phyloP scores from a whole-genome alignment of 2,888 invertebrate genomes.

The Lepidochitona cinerea region DNA sequence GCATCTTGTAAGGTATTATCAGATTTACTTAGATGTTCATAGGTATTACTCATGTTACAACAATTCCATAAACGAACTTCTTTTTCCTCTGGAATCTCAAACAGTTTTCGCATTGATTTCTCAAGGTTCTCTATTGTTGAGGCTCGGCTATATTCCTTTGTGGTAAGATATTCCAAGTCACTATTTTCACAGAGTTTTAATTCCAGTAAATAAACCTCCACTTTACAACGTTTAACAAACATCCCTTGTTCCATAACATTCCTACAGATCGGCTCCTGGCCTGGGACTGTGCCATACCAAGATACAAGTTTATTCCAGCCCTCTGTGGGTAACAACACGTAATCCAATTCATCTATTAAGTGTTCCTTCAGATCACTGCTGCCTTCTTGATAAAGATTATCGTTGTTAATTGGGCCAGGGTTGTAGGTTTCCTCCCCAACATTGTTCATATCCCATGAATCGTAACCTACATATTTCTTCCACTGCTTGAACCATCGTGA shows the following conservation, averaged over 20 bases:
- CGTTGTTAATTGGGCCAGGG: constrained; percentile 72
- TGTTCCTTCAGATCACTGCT: constrained; percentile 66
- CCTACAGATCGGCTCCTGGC: constrained; percentile 69
- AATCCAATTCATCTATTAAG: constrained; percentile 73
- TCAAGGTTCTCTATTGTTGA: constrained; percentile 69
- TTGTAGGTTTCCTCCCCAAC: constrained; percentile 64
- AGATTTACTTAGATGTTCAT: constrained; percentile 69
- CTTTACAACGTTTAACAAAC: constrained; percentile 70
- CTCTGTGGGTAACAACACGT: constrained; percentile 71
- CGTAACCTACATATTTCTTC: constrained; percentile 72
- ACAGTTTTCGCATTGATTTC: constrained; percentile 68
- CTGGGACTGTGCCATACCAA: constrained; percentile 60
- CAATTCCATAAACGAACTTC: constrained; percentile 72
- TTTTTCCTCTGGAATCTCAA: constrained; percentile 68
- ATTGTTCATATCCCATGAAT: constrained; percentile 66
- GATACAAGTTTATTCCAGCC: constrained; percentile 71
- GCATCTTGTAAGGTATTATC: constrained; percentile 71
- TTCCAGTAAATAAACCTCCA: constrained; percentile 71
- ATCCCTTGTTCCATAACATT: constrained; percentile 72
- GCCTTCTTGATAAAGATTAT: constrained; percentile 62
- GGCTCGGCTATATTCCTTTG: constrained; percentile 69
- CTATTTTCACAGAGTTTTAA: constrained; percentile 71
- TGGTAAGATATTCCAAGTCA: constrained; percentile 63
- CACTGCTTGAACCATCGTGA: constrained; percentile 73
- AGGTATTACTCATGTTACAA: constrained; percentile 70